Percentiles rank a stretch among this genome's conserved stretches.
phyloP scores from a whole-genome alignment of 2,113 vertebrate genomes.

The Genyomyrus donnyi region DNA sequence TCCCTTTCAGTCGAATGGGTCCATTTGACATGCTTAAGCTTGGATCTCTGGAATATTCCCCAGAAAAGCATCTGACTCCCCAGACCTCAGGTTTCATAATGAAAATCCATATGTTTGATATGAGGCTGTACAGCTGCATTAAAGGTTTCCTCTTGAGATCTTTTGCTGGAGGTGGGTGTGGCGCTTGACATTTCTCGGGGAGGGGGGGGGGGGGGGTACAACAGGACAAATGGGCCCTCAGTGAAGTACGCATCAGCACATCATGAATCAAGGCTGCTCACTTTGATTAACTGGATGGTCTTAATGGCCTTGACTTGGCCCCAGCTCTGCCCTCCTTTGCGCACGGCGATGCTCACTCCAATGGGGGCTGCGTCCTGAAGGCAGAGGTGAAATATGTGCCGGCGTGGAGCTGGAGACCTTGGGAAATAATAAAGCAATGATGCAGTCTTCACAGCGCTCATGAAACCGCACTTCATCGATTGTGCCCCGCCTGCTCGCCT shows the following conservation, averaged over 20 bases:
- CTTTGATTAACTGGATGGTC: constrained; percentile 38
- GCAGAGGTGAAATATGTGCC: constrained; percentile 30
- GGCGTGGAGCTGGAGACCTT: not conserved
- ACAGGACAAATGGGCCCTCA: not conserved
- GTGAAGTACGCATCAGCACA: not conserved
- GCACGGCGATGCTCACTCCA: constrained; percentile 8
- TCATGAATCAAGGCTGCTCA: constrained; percentile 24
- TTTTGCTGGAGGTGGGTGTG: not conserved
- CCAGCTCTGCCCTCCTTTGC: constrained; percentile 21
- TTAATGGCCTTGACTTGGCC: constrained; percentile 33
- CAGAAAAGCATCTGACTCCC: not conserved
- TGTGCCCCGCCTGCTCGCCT: not conserved
- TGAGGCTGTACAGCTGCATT: not conserved
- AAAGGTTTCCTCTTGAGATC: not conserved
- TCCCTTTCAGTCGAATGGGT: not conserved
- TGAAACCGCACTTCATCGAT: not conserved
- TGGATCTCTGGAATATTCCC: not conserved
- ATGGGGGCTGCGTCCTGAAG: not conserved
- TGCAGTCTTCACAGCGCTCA: constrained; percentile 3
- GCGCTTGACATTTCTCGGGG: not conserved
- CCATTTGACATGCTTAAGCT: not conserved
- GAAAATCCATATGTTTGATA: not conserved
- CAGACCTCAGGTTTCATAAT: not conserved
- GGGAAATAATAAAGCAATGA: constrained; percentile 32
- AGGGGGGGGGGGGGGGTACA: not conserved